Conservation (phyloP, 2,113 vertebrate species). For the Tiliqua scincoides region DNA sequence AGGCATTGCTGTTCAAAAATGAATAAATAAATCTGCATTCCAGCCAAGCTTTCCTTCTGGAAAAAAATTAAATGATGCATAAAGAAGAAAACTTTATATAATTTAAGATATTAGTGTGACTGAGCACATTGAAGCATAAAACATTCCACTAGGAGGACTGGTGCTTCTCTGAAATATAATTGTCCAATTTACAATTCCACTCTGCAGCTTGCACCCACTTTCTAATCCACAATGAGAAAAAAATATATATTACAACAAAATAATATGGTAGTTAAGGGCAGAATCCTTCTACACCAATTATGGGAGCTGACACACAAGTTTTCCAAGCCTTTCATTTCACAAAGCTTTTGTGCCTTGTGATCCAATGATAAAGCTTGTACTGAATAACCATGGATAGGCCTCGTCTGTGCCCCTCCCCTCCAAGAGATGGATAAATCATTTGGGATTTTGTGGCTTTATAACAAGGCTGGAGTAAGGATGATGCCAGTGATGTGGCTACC, state of each 20-base stretch:
- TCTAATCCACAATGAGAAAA: constrained; percentile 39
- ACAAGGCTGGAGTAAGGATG: no score
- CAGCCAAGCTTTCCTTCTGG: constrained; percentile 28
- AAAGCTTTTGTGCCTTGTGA: constrained; percentile 32
- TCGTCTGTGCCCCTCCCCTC: no score
- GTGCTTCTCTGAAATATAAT: constrained; percentile 43
- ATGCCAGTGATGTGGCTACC: no score
- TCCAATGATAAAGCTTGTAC: background rate
- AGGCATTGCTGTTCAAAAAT: background rate
- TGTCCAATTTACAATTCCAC: constrained; percentile 52
- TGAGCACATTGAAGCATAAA: constrained; percentile 48
- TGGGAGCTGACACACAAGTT: constrained; percentile 10
- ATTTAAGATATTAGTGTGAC: constrained; percentile 60
- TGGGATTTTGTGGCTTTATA: no score
- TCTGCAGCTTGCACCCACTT: constrained; percentile 49
- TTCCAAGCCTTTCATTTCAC: constrained; percentile 29
- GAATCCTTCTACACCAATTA: background rate
- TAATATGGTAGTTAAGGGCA: background rate
- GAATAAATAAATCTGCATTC: background rate
- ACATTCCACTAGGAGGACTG: constrained; percentile 23
- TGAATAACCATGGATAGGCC: no score
- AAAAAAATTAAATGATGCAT: background rate
- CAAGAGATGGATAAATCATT: no score
- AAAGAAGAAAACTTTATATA: constrained; percentile 50
- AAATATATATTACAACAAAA: constrained; percentile 50